Conservation (phyloP, 2,113 vertebrate genomes). For the Grammatotria lemairii region DNA sequence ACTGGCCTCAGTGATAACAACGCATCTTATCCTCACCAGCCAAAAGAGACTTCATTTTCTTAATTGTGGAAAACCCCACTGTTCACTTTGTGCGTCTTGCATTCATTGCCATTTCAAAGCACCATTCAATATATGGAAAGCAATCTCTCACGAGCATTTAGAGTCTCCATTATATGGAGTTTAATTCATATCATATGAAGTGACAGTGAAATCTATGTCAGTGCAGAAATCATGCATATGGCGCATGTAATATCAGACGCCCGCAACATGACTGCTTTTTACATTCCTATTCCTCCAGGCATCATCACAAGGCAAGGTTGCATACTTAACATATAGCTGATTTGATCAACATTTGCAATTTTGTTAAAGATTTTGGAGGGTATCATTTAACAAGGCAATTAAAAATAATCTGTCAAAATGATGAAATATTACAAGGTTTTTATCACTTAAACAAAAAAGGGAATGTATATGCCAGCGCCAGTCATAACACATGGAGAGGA, state of each 20-base stretch:
- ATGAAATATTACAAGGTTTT: background rate
- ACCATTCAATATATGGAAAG: conserved; percentile 10
- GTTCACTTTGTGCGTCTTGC: conserved; percentile 33
- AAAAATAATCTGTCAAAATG: background rate
- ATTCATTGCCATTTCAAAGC: conserved; percentile 40
- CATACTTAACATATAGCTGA: conserved; percentile 25
- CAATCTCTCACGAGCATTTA: conserved; percentile 20
- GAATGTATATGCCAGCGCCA: background rate
- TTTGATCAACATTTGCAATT: conserved; percentile 35
- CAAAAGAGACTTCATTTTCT: conserved; percentile 53
- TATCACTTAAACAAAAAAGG: background rate
- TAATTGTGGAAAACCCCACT: conserved; percentile 61
- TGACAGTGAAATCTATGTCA: conserved; percentile 21
- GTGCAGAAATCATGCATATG: conserved; percentile 5
- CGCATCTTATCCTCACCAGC: conserved; percentile 51
- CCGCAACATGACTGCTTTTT: background rate
- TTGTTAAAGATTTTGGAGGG: background rate
- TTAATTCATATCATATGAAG: conserved; percentile 4
- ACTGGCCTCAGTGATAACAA: conserved; percentile 50
- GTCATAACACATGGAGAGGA: background rate
- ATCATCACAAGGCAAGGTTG: conserved; percentile 9
- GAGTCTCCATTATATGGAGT: conserved; percentile 11
- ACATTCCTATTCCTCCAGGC: background rate
- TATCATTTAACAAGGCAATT: background rate
- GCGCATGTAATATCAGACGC: conserved; percentile 17